phyloP scores from a whole-genome alignment of 2,113 vertebrate species.

The Noctilio leporinus region DNA sequence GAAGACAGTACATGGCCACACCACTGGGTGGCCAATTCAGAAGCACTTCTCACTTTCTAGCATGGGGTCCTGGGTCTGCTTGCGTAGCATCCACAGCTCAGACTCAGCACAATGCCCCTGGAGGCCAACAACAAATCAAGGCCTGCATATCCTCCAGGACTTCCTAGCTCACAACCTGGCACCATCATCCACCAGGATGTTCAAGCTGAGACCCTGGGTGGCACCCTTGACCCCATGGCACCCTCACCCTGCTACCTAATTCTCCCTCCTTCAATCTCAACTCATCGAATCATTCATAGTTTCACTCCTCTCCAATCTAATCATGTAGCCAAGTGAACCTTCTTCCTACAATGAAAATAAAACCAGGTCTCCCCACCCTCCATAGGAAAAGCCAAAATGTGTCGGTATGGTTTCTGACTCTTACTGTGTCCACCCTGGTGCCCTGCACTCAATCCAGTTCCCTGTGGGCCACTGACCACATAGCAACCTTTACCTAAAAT shows the following conservation, averaged over 20 bases:
- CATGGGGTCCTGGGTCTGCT: not conserved
- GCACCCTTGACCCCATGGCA: fast-evolving
- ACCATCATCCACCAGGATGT: not conserved
- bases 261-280: not conserved
- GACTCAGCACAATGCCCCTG: not conserved
- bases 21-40: not conserved
- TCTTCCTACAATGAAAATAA: not conserved
- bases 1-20: not conserved
- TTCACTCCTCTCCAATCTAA: not conserved
- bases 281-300: not conserved
- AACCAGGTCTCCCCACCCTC: not conserved
- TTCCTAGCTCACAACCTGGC: not conserved
- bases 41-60: not conserved
- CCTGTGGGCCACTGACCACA: not conserved
- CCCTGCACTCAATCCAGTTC: not conserved
- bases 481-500: not conserved
- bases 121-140: not conserved
- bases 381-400: not conserved
- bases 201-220: not conserved
- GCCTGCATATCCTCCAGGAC: not conserved
- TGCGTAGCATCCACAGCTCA: fast-evolving
- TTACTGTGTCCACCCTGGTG: too few relatives aligned
- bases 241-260: not conserved
- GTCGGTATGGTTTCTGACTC: not conserved
- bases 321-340: not conserved